Percentiles rank a stretch among this genome's conserved stretches.
phyloP scores from a whole-genome alignment of 2,888 invertebrate species.

The Augochlorella aurata region DNA sequence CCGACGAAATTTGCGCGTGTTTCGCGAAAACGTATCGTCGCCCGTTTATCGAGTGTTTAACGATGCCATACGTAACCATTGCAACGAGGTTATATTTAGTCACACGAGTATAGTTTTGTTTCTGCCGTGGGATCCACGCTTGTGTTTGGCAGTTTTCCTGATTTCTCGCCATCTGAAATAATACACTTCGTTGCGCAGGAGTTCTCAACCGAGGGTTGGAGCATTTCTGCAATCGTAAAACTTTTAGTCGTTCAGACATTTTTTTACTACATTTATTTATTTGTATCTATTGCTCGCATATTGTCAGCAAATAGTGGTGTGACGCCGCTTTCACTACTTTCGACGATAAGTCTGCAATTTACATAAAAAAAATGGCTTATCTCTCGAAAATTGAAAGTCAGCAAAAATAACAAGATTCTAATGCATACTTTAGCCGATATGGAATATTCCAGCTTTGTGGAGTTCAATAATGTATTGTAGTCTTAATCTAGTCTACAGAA shows the following conservation, averaged over 20 bases:
- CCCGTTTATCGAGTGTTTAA: constrained; percentile 33
- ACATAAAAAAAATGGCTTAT: no score
- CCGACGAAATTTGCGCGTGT: constrained; percentile 5
- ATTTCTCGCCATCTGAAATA: constrained; percentile 57
- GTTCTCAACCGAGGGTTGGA: neutral
- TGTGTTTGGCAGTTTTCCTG: constrained; percentile 35
- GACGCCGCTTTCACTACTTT: no score
- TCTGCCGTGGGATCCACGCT: constrained; percentile 32
- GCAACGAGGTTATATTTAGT: constrained; percentile 57
- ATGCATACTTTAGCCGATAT: no score
- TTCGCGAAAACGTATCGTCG: constrained; percentile 17
- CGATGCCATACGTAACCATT: constrained; percentile 20
- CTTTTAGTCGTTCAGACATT: neutral
- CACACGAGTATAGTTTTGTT: constrained; percentile 38
- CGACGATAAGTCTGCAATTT: no score
- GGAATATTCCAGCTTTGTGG: no score
- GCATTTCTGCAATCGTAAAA: neutral
- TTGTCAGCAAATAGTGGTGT: no score
- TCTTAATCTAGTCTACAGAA: no score
- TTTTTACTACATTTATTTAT: no score
- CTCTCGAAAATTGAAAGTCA: no score
- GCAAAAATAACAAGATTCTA: no score
- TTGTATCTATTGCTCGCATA: no score
- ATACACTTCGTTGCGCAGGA: constrained; percentile 32
- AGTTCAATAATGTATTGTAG: no score